Percentiles rank a stretch among this genome's conserved stretches.
Evolutionary conservation across 2,113 vertebrate species (phyloP).

Genomic region (Chelonoidis abingdonii): DNA sequence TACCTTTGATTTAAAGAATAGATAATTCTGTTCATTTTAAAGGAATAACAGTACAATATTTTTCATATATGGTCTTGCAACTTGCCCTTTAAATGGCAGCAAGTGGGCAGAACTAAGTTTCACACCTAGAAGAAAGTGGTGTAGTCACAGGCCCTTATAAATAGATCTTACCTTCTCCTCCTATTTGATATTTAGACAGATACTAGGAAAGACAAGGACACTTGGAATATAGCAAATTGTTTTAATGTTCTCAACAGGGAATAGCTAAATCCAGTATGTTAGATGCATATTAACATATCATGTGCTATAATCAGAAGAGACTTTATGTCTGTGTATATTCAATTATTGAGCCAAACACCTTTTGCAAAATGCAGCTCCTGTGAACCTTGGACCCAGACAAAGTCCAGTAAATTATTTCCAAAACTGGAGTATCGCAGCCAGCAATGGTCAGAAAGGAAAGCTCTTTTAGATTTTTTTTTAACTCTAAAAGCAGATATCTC

Average conservation of each 20-base stretch:
- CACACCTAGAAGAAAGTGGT: neutral
- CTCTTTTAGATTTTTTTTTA: neutral
- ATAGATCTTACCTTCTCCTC: neutral
- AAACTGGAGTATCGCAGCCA: fast-evolving
- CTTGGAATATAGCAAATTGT: neutral
- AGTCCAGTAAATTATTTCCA: neutral
- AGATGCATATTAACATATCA: neutral
- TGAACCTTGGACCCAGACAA: neutral
- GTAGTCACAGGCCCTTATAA: neutral
- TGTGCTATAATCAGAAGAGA: neutral
- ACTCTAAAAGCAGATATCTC: neutral
- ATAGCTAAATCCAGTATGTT: neutral
- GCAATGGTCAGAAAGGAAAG: neutral
- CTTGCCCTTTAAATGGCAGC: neutral
- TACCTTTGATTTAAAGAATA: neutral
- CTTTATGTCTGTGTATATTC: neutral
- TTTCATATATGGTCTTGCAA: neutral
- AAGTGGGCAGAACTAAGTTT: neutral
- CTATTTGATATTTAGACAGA: neutral
- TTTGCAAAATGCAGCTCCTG: neutral
- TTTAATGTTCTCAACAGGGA: neutral
- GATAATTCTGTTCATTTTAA: neutral
- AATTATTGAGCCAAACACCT: neutral
- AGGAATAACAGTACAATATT: neutral
- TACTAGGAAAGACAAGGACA: neutral